Percentiles rank a stretch among this genome's conserved stretches.
phyloP scores from a whole-genome alignment of 1,140 invertebrate species.

The Epicauta chinensis region DNA sequence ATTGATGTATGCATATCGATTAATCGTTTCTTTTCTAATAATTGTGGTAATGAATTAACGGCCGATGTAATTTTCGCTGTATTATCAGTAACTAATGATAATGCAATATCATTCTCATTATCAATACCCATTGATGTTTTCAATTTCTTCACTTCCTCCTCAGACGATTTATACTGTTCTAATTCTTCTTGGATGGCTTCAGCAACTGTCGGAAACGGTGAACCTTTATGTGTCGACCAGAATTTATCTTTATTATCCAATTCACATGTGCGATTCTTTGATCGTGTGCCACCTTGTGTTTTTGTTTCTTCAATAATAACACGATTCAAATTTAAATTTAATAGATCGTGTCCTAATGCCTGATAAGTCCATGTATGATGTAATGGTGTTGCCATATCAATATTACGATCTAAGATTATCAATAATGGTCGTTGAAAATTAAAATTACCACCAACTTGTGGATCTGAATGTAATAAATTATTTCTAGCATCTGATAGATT shows the following conservation, averaged over 20 bases:
- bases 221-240: conserved; percentile 90
- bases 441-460: conserved; percentile 65
- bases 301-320: conserved; percentile 71
- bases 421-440: conserved; percentile 91
- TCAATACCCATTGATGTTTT: conserved; percentile 89
- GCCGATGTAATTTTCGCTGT: conserved; percentile 91
- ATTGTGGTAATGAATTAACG: conserved; percentile 90
- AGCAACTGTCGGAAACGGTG: conserved; percentile 94
- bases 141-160: conserved; percentile 93
- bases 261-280: conserved; percentile 86
- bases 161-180: conserved; percentile 86
- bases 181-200: conserved; percentile 98
- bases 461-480: conserved; percentile 87
- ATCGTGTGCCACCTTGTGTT: conserved; percentile 47
- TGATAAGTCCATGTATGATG: conserved; percentile 99
- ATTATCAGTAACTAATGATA: conserved; percentile 85
- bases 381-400: conserved; percentile 95
- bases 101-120: conserved; percentile 65
- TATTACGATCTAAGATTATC: conserved; percentile 88
- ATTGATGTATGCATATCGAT: conserved; percentile 99
- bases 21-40: conserved; percentile 93
- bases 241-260: conserved; percentile 83
- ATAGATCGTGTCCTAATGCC: conserved; percentile 90
- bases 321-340: conserved; percentile 86
- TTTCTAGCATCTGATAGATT: conserved; percentile 95